These are phyloP conservation scores for Accipiter virgatus DNA, from an alignment of 2,113 vertebrate species.

Conservation along the genomic window DNA sequence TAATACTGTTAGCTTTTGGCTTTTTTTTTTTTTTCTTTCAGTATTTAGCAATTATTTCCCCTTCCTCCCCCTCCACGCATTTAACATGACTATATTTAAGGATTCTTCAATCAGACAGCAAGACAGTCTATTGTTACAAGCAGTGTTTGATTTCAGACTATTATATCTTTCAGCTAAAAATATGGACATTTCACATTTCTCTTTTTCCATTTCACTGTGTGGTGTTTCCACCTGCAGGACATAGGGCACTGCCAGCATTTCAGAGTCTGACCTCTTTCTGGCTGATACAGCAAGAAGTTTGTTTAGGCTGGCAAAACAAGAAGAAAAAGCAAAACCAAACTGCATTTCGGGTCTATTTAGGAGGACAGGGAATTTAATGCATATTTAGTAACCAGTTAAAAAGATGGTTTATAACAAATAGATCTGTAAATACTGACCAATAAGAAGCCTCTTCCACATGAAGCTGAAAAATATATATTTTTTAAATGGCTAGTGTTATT, in stretches of 20 bases:
- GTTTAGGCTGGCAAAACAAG: neutral
- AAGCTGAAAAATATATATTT: neutral
- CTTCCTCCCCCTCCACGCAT: neutral
- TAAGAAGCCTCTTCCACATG: neutral
- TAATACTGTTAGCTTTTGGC: neutral
- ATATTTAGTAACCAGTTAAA: neutral
- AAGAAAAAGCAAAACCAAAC: neutral
- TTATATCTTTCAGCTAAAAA: neutral
- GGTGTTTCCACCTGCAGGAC: constrained; percentile 12
- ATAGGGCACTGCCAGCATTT: neutral
- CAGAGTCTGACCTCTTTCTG: neutral
- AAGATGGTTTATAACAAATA: neutral
- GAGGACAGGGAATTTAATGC: neutral
- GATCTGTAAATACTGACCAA: neutral
- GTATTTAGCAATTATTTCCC: neutral
- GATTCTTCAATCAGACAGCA: neutral
- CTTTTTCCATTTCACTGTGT: neutral
- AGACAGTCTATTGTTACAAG: neutral
- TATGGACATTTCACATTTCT: neutral
- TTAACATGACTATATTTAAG: neutral
- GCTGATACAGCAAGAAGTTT: neutral
- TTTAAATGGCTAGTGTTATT: neutral
- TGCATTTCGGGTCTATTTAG: neutral
- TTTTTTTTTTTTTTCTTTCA: too few species aligned
- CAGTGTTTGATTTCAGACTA: neutral